Percentiles rank a stretch among this genome's conserved stretches.
These are phyloP conservation scores for Conomelus anceps DNA, from an alignment of 2,888 invertebrate genomes.

Conservation along the genomic window DNA sequence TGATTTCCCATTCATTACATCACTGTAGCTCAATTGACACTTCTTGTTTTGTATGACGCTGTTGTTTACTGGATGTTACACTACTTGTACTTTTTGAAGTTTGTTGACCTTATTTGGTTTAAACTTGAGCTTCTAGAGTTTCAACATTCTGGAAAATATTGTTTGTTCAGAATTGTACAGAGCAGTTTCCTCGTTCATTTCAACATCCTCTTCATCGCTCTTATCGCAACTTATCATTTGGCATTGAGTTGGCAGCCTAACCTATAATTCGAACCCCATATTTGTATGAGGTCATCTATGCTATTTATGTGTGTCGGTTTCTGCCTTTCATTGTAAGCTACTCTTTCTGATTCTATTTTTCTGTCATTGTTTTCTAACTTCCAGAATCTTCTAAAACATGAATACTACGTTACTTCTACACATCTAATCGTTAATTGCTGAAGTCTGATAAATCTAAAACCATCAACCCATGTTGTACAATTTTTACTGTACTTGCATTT, in stretches of 20 bases:
- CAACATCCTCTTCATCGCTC: not conserved
- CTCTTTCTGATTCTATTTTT: not conserved
- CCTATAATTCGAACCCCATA: not conserved
- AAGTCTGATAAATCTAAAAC: not conserved
- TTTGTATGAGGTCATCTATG: not conserved
- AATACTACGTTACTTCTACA: too few species aligned
- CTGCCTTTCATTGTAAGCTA: not conserved
- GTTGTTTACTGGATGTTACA: not conserved
- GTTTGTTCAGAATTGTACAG: not conserved
- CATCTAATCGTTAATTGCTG: too few species aligned
- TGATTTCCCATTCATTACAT: not conserved
- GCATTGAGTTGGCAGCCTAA: not conserved
- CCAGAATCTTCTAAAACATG: too few species aligned
- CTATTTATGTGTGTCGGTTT: not conserved
- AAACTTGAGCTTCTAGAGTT: not conserved
- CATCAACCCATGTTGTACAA: too few species aligned
- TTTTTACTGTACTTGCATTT: too few species aligned
- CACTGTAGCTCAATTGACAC: not conserved
- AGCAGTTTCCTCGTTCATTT: constrained; percentile 2
- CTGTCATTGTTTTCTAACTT: too few species aligned
- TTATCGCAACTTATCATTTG: not conserved
- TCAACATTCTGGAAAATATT: not conserved
- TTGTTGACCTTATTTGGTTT: constrained; percentile 24
- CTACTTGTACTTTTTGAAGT: not conserved
- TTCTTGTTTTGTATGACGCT: not conserved